Base-by-base conservation (phyloP, 1,140 invertebrate genomes). In the Papilio xuthus region DNA sequence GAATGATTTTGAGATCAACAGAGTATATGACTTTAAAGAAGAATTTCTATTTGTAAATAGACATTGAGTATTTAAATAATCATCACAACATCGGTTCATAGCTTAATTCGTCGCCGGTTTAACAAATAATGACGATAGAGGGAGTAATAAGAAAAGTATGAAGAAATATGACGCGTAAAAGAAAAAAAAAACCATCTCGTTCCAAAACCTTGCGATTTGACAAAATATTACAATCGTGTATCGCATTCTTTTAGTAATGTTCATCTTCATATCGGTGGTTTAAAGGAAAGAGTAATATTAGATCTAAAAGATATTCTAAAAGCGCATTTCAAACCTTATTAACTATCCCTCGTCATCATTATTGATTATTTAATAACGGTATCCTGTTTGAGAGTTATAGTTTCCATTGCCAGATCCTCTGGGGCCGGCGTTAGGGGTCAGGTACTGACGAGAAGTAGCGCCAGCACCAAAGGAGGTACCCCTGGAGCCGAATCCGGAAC, bases 371-470 rank as follows among this genome's bases (percentile, higher is more conserved):
- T 92, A 92, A 79, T 93, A 93, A 73, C 85, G 88, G 87, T 93
- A 93, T 32, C 92, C 92, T 47, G 90, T 86, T 83, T 92, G 90
- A 7, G 90, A 79, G 87, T 91, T 93, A 88, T 89, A 93, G 88
- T 92, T 93, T 20, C 92, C 92, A 20, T 90, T 89, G 15, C 92
- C 92, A 1, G 88, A 89, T 4, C 89, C 89, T 50, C 89, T 78
- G 60, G 87, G 83, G 9, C 91, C 90, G 74, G 90, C 86, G 78
- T 90, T 91, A 72, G 92, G 92, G 1, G 91, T 85, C 32, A 93
- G 80, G 85, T 92, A 93, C 80, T 92, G 92, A 44, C 92, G 87
- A 15, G 91, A 92, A 0, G 92, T 83, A 13, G 90, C 89, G 13
- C 86, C 87, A 26, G 84, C 85, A 28, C 81, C 83, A 20, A 56